Evolutionary conservation across 2,113 vertebrate species (phyloP), one percentile per base, ranked within the genome.

Genomic region (Mustela lutreola): DNA sequence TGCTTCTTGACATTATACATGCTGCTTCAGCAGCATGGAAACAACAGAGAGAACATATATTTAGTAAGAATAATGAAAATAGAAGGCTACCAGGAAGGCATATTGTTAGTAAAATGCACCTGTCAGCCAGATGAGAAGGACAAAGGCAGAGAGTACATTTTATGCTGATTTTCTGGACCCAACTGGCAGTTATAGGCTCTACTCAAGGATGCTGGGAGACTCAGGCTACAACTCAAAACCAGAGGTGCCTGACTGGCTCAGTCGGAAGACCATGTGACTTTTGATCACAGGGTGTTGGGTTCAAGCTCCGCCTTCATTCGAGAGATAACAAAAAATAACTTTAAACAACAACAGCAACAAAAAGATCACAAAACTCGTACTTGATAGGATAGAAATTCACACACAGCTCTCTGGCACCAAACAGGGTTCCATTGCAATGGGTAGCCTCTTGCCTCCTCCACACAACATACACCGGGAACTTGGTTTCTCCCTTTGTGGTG

Each of bases 31-130:
- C 33, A 91, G 18, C 70, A 80, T 56, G 48, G 28, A 93, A 75
- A 39, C 31, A 65, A 39, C 15, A 56, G 62, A 94, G 73, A 91
- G 19, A 63, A 14, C 12, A 26, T 28, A 15, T 31, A 50, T 84
- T 88, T 95, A 71, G 75, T 63, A 78, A 94, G 24, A 93, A 73
- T n/a, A 58, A 15, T 75, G 82, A 78, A 86, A 83, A 76, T 33
- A 71, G 79, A 83, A 85, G 92, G 24, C 1, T 21, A 94, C 33
- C 3, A 10, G 16, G 8, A 63, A 26, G 11, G 21, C 31, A 31
- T 10, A 50, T n/a, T 62, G 11, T 56, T 24, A 56, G 11, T 62
- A 80, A 91, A 85, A 91, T 42, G 39, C 48, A 75, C 28, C n/a
- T 62, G n/a, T 4, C 1, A 82, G 36, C 2, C 24, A 63, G 22